These are phyloP conservation scores for Leptopilina clavipes DNA, from an alignment of 1,140 invertebrate genomes.

Conservation along the genomic window DNA sequence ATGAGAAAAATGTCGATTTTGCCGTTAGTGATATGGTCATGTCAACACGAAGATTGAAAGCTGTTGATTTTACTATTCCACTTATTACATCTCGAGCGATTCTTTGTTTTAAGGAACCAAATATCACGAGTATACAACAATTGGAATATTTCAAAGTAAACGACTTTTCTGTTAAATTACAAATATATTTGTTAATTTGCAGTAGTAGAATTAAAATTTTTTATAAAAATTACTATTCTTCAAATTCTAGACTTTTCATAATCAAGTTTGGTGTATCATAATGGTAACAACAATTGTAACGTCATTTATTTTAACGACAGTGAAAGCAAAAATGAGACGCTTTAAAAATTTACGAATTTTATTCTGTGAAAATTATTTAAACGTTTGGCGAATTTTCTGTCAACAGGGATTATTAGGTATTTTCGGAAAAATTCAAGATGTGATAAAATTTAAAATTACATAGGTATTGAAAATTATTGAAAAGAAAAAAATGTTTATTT, in stretches of 20 bases:
- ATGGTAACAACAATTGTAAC: not conserved
- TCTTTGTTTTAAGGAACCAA: slow-evolving; percentile 51
- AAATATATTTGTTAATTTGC: no score
- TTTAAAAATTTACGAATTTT: not conserved
- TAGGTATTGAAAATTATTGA: not conserved
- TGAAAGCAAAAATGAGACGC: not conserved
- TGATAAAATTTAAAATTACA: no score
- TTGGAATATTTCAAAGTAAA: slow-evolving; percentile 7
- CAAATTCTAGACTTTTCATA: not conserved
- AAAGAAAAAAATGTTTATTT: slow-evolving; percentile 8
- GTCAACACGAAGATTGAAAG: slow-evolving; percentile 47
- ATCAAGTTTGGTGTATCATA: not conserved
- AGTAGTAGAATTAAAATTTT: not conserved
- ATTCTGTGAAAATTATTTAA: slow-evolving; percentile 50
- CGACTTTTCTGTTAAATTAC: no score
- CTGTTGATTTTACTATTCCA: slow-evolving; percentile 58
- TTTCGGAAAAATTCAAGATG: not conserved
- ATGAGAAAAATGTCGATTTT: slow-evolving; percentile 41
- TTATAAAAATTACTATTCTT: not conserved
- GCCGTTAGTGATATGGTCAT: slow-evolving; percentile 53
- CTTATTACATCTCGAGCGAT: slow-evolving; percentile 45
- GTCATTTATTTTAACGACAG: not conserved
- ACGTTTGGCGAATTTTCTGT: slow-evolving; percentile 60
- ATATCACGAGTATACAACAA: not conserved
- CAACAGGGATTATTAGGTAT: slow-evolving; percentile 60